Percentiles rank a stretch among this genome's conserved stretches.
phyloP scores from a whole-genome alignment of 1,140 invertebrate species.

The Zaprionus gabonicus region DNA sequence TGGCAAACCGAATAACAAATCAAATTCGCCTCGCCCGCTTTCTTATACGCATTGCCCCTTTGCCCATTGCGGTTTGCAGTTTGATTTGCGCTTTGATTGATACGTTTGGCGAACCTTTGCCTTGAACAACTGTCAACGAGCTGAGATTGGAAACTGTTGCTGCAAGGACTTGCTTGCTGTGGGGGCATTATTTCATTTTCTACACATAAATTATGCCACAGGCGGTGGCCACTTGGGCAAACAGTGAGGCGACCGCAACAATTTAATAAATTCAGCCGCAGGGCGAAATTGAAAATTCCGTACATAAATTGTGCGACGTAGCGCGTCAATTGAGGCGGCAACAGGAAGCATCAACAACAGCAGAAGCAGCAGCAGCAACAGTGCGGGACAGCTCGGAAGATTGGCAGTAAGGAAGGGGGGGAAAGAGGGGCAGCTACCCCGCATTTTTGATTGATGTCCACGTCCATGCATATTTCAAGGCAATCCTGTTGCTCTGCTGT shows the following conservation, averaged over 20 bases:
- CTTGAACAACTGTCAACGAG: slow-evolving; percentile 31
- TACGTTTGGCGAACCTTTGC: slow-evolving; percentile 37
- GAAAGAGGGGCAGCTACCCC: slow-evolving; percentile 1
- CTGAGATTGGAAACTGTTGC: slow-evolving; percentile 18
- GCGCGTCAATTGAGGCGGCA: slow-evolving; percentile 26
- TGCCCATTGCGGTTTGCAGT: slow-evolving; percentile 43
- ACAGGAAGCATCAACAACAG: neutral
- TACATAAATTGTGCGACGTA: slow-evolving; percentile 30
- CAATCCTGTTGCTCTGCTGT: slow-evolving; percentile 25
- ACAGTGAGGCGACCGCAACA: slow-evolving; percentile 58
- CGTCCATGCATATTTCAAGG: slow-evolving; percentile 48
- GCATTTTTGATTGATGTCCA: slow-evolving; percentile 78
- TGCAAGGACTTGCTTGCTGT: neutral
- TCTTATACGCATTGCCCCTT: neutral
- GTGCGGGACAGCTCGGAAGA: slow-evolving; percentile 3
- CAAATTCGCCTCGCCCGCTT: slow-evolving; percentile 48
- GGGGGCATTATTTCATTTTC: slow-evolving; percentile 55
- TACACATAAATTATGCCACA: slow-evolving; percentile 70
- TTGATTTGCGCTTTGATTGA: slow-evolving; percentile 59
- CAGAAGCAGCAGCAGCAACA: slow-evolving; percentile 20
- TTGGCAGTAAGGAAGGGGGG: neutral
- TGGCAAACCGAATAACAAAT: slow-evolving; percentile 58
- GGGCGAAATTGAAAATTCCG: slow-evolving; percentile 78
- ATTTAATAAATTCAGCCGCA: slow-evolving; percentile 78
- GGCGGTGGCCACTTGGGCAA: slow-evolving; percentile 44